These are phyloP conservation scores for Piezodorus guildinii DNA, from an alignment of 1,140 invertebrate genomes.

Conservation along the genomic window DNA sequence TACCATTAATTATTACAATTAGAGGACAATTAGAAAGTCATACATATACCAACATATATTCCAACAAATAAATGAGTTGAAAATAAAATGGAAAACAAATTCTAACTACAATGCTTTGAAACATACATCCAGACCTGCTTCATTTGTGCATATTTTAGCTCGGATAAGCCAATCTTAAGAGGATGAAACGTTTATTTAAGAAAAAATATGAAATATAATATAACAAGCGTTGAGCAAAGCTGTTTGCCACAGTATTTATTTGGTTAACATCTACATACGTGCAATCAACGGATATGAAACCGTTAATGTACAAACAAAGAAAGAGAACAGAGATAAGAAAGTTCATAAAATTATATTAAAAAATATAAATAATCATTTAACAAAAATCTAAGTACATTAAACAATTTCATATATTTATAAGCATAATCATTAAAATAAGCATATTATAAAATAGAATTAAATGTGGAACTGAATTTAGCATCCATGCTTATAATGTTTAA, in stretches of 20 bases:
- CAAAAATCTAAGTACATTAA: background rate
- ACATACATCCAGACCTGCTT: conserved; percentile 6
- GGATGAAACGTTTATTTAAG: background rate
- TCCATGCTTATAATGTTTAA: background rate
- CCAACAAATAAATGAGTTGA: too few relatives aligned
- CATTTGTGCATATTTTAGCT: background rate
- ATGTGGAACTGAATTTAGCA: conserved; percentile 6
- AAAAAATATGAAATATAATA: background rate
- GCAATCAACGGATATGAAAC: conserved; percentile 8
- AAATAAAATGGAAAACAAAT: background rate
- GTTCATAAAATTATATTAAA: background rate
- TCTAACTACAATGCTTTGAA: conserved; percentile 1
- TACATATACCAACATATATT: too few relatives aligned
- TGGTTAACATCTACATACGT: background rate
- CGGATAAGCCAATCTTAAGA: background rate
- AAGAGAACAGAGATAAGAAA: conserved; percentile 4
- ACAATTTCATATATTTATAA: conserved; percentile 3
- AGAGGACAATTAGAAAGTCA: too few relatives aligned
- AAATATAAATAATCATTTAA: background rate
- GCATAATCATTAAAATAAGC: conserved; percentile 2
- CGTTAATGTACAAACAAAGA: conserved; percentile 9
- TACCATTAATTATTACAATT: too few relatives aligned
- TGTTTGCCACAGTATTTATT: conserved; percentile 2
- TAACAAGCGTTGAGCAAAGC: conserved; percentile 8
- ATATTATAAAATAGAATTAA: background rate